Conservation (phyloP, 2,797 vertebrate genomes). For the Halcyon leucocephala region DNA sequence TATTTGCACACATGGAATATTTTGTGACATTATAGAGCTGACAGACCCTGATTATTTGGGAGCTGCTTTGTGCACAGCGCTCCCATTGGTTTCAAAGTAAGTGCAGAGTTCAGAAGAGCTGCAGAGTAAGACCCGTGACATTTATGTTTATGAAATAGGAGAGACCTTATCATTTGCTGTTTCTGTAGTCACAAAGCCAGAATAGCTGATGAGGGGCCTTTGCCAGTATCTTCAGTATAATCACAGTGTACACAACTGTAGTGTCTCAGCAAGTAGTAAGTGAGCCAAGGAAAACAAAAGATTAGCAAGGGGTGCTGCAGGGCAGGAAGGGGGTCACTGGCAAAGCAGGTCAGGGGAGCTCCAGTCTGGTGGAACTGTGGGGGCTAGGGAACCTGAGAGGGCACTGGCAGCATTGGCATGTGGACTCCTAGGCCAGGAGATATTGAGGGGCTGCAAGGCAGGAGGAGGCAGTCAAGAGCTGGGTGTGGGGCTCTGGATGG, state of each 20-base stretch:
- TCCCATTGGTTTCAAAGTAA: slow-evolving; percentile 67
- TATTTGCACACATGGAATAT: slow-evolving; percentile 70
- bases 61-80: slow-evolving; percentile 32
- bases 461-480: neutral
- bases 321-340: neutral
- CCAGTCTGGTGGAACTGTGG: rapidly evolving
- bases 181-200: slow-evolving; percentile 59
- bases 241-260: slow-evolving; percentile 9
- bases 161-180: slow-evolving; percentile 66
- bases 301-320: neutral
- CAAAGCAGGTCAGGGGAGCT: neutral
- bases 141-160: slow-evolving; percentile 73
- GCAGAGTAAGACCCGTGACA: slow-evolving; percentile 66
- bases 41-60: slow-evolving; percentile 46
- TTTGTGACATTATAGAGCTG: slow-evolving; percentile 65
- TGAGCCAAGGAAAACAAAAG: slow-evolving; percentile 21
- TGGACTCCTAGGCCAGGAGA: neutral
- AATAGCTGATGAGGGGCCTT: slow-evolving; percentile 65
- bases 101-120: slow-evolving; percentile 31
- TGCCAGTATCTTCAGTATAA: slow-evolving; percentile 26
- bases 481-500: neutral
- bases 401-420: rapidly evolving
- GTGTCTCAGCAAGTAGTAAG: neutral
- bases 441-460: rapidly evolving
- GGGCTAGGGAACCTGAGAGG: neutral